Conservation (phyloP, 2,888 invertebrate species). For the Mylabris sibirica region DNA sequence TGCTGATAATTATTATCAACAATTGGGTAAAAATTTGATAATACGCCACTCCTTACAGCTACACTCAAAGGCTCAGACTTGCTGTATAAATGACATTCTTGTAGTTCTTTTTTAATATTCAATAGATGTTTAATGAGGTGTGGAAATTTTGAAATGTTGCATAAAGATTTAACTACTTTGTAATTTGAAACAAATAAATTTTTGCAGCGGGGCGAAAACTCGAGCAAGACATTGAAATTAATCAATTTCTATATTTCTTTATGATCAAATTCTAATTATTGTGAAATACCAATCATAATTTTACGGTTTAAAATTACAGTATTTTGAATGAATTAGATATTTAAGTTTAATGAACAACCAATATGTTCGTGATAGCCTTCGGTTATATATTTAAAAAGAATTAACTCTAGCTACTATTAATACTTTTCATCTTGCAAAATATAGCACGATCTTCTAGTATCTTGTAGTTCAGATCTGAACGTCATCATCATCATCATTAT, state of each 20-base stretch:
- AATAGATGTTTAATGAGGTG: slow-evolving; percentile 13
- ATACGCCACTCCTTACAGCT: not conserved
- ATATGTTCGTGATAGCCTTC: slow-evolving; percentile 49
- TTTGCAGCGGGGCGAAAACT: too few species aligned
- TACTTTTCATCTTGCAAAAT: slow-evolving; percentile 49
- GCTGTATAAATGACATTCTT: slow-evolving; percentile 9
- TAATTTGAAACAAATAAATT: slow-evolving; percentile 3
- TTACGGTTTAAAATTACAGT: slow-evolving; percentile 43
- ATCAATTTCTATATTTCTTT: not conserved
- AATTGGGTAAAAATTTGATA: not conserved
- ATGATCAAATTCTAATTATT: slow-evolving; percentile 7
- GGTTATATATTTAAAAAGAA: slow-evolving; percentile 45
- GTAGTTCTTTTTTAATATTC: not conserved
- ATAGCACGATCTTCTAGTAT: slow-evolving; percentile 41
- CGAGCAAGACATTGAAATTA: not conserved
- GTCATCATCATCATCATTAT: slow-evolving; percentile 11
- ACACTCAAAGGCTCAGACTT: not conserved
- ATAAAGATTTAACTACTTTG: not conserved
- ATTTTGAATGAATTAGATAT: slow-evolving; percentile 50
- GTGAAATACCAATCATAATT: slow-evolving; percentile 28
- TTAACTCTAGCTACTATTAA: slow-evolving; percentile 51
- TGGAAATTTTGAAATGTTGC: slow-evolving; percentile 10
- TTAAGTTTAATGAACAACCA: slow-evolving; percentile 48
- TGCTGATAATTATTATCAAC: not conserved
- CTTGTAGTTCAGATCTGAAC: slow-evolving; percentile 4